Evolutionary conservation across 1,140 invertebrate species (phyloP), one percentile per base, ranked within the genome.

Genomic region (Artemia franciscana): DNA sequence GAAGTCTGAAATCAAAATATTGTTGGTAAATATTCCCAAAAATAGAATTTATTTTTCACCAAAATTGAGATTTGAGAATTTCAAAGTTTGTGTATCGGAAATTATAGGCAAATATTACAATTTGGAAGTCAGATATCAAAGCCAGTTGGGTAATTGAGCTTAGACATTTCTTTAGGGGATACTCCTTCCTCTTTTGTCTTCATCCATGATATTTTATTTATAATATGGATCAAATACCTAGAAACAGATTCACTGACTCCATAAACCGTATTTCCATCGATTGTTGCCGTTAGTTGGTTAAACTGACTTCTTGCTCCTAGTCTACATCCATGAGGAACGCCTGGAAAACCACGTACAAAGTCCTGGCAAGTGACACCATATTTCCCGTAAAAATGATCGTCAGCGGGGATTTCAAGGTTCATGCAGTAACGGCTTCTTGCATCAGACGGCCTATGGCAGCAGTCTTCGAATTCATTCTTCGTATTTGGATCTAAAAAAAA

Each of bases 361-460:
- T 91, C 85, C 70, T 89, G 83, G 69, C 88, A 92, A 67, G 82
- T 82, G 15, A 90, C 82, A 60, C 82, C 79, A 72, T 86, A 91
- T 24, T 88, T 77, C 12, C 82, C 79, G 76, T 88, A 94, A 78
- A 92, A 93, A 69, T 89, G 88, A 73, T 95, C 91, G 69, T 91
- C 85, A 60, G 84, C 82, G 0, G 91, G 90, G 24, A 95, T 84
- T 27, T 77, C 71, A 65, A 95, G 92, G 72, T 91, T 88, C 70
- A 91, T 84, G 71, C 91, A 95, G 69, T 90, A 90, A 0, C 87
- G 88, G 74, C 92, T 88, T 68, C 86, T 87, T 9, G 83, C 73
- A 67, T 88, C 82, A 5, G 78, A 76, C 4, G 84, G 80, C 5
- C 84, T 77, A 66, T 84, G 78, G 70, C 88, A 91, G 70, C 88